Conservation (phyloP, 2,113 vertebrate species). For the Dascyllus trimaculatus region DNA sequence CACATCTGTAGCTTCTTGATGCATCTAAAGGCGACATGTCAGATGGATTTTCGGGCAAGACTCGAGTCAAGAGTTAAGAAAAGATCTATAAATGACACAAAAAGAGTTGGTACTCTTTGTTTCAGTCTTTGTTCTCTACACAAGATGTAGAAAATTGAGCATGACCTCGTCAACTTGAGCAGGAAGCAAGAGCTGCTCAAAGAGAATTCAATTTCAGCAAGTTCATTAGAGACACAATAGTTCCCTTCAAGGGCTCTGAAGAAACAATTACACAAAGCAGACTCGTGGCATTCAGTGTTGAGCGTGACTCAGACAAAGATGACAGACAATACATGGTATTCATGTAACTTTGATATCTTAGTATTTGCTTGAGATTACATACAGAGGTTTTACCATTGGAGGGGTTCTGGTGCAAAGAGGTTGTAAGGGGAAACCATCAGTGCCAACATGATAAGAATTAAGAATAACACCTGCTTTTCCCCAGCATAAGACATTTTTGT, state of each 20-base stretch:
- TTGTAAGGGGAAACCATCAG: too few species aligned
- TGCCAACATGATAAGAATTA: too few species aligned
- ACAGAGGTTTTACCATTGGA: background rate
- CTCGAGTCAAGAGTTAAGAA: background rate
- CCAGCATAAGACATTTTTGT: too few species aligned
- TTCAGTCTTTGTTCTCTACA: background rate
- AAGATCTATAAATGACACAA: background rate
- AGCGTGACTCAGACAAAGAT: background rate
- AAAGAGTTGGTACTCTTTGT: background rate
- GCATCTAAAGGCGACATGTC: background rate
- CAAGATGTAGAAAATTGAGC: conserved; percentile 17
- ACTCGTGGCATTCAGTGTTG: background rate
- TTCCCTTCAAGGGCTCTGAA: conserved; percentile 45
- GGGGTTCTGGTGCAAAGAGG: too few species aligned
- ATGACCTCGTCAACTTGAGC: conserved; percentile 26
- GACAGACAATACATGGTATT: background rate
- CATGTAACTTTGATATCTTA: background rate
- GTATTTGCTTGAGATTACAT: background rate
- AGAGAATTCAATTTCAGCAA: conserved; percentile 50
- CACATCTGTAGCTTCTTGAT: background rate
- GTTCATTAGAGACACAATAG: conserved; percentile 60
- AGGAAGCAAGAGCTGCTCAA: conserved; percentile 21
- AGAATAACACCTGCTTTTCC: too few species aligned
- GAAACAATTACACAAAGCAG: conserved; percentile 47
- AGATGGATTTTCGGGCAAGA: background rate